Conservation (phyloP, 2,888 invertebrate species). For the Gisinianus flammeolus region DNA sequence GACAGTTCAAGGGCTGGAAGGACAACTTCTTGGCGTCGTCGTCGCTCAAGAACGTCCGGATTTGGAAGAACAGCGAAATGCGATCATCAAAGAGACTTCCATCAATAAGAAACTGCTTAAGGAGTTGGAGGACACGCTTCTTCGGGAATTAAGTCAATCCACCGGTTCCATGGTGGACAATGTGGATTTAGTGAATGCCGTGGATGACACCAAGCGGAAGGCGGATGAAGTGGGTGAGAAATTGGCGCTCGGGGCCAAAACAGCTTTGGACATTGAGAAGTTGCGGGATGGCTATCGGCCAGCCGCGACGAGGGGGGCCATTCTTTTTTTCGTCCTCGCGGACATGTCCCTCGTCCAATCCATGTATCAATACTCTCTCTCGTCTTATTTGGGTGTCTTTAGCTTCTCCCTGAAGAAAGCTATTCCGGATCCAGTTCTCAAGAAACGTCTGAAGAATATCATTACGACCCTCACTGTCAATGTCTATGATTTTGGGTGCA, state of each 20-base stretch:
- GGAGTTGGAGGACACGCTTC: slow-evolving; percentile 82
- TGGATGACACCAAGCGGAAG: slow-evolving; percentile 88
- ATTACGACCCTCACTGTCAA: slow-evolving; percentile 84
- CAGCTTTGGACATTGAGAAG: slow-evolving; percentile 80
- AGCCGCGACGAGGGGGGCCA: slow-evolving; percentile 84
- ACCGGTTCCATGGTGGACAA: slow-evolving; percentile 94
- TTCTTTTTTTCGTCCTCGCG: slow-evolving; percentile 86
- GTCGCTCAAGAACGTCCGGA: slow-evolving; percentile 86
- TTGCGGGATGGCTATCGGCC: slow-evolving; percentile 84
- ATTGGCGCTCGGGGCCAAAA: slow-evolving; percentile 75
- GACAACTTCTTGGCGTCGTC: slow-evolving; percentile 87
- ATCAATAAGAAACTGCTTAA: slow-evolving; percentile 83
- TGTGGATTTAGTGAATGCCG: slow-evolving; percentile 79
- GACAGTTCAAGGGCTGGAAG: slow-evolving; percentile 84
- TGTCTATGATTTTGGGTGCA: slow-evolving; percentile 65
- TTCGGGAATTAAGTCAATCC: slow-evolving; percentile 82
- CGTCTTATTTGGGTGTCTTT: slow-evolving; percentile 84
- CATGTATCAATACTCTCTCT: slow-evolving; percentile 92
- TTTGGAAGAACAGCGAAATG: slow-evolving; percentile 84
- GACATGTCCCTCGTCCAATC: slow-evolving; percentile 87
- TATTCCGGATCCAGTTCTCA: slow-evolving; percentile 78
- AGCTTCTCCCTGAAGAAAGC: slow-evolving; percentile 80
- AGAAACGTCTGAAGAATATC: slow-evolving; percentile 78
- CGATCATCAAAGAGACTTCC: slow-evolving; percentile 81
- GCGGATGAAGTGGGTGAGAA: slow-evolving; percentile 80